phyloP scores from a whole-genome alignment of 2,113 vertebrate species.

The Falco punctatus region DNA sequence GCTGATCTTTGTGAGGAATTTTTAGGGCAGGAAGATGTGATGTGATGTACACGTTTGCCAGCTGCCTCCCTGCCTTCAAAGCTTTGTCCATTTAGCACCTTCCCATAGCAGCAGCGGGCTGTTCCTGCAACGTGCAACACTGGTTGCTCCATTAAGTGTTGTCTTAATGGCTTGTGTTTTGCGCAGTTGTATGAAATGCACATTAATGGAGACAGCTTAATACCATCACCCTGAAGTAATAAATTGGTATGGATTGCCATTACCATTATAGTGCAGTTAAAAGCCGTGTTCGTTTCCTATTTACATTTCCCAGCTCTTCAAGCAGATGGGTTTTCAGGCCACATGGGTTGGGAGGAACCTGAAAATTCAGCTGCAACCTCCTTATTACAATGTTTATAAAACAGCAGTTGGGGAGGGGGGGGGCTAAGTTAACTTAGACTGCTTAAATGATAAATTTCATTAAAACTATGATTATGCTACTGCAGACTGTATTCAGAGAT shows the following conservation, averaged over 20 bases:
- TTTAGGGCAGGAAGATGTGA: neutral
- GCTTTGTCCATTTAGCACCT: neutral
- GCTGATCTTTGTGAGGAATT: neutral
- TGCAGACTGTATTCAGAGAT: neutral
- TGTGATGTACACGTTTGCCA: neutral
- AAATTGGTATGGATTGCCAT: constrained; percentile 81
- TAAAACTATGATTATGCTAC: neutral
- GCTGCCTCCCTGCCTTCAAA: neutral
- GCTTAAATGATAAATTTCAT: neutral
- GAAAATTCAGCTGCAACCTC: constrained; percentile 5
- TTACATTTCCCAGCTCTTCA: constrained; percentile 55
- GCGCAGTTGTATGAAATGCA: constrained; percentile 26
- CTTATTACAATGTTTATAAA: constrained; percentile 7
- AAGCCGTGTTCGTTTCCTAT: constrained; percentile 72
- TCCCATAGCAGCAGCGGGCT: neutral
- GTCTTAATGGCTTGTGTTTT: constrained; percentile 48
- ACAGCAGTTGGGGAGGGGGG: neutral
- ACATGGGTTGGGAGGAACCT: neutral
- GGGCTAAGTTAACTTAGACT: neutral
- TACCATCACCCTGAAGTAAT: constrained; percentile 75
- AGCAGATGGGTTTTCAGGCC: constrained; percentile 57
- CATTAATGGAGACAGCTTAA: constrained; percentile 58
- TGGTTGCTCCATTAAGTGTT: neutral
- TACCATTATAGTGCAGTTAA: constrained; percentile 65
- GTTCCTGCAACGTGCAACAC: rapidly evolving